These are phyloP conservation scores for Apis dorsata DNA, from an alignment of 1,140 invertebrate genomes.

Conservation along the genomic window DNA sequence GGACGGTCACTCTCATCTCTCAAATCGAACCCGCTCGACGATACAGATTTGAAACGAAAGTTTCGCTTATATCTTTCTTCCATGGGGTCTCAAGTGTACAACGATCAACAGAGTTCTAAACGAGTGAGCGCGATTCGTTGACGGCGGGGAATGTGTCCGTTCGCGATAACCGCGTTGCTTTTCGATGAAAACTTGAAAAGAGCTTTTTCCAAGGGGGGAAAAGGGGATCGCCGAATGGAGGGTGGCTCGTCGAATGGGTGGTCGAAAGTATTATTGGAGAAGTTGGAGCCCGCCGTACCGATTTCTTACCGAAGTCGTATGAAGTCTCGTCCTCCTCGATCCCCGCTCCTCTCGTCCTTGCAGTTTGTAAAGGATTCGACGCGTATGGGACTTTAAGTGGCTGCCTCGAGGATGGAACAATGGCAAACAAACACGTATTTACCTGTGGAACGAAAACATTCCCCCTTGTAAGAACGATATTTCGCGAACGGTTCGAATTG, in stretches of 20 bases:
- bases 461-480: too few relatives aligned
- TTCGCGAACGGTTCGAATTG: not conserved
- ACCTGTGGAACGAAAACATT: not conserved
- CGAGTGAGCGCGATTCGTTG: slow-evolving; percentile 60
- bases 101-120: slow-evolving; percentile 40
- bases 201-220: slow-evolving; percentile 35
- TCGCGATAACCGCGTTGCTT: slow-evolving; percentile 46
- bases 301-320: slow-evolving; percentile 47
- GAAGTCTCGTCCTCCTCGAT: slow-evolving; percentile 12
- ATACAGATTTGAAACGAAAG: slow-evolving; percentile 3
- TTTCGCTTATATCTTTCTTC: not conserved
- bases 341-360: not conserved
- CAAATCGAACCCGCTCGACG: not conserved
- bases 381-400: slow-evolving; percentile 19
- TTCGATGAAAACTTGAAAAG: slow-evolving; percentile 56
- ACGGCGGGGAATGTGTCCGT: slow-evolving; percentile 29
- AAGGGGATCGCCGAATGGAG: not conserved
- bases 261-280: slow-evolving; percentile 59
- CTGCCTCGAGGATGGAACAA: not conserved
- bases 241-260: slow-evolving; percentile 15
- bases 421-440: not conserved
- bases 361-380: not conserved
- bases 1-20: not conserved
- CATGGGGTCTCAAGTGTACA: slow-evolving; percentile 29
- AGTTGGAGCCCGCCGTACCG: slow-evolving; percentile 39